phyloP scores from a whole-genome alignment of 92 coral and sea anemone species.

The Epizoanthus fatuus region DNA sequence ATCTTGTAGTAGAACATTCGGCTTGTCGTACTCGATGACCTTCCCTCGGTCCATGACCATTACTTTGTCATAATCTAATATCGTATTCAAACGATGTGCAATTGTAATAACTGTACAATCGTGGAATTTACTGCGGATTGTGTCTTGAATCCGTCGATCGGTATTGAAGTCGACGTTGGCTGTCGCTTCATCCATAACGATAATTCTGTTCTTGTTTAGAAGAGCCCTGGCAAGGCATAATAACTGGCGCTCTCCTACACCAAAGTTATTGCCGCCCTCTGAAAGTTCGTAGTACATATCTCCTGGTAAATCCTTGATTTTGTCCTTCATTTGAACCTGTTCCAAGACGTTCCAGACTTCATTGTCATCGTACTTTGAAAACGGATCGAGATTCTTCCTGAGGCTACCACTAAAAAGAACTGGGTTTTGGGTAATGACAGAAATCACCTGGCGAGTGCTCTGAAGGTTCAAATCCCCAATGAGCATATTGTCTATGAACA shows the following conservation, averaged over 20 bases:
- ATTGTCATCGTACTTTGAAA: slow-evolving; percentile 79
- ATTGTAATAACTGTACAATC: slow-evolving; percentile 93
- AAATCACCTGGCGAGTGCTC: slow-evolving; percentile 87
- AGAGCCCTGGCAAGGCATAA: slow-evolving; percentile 89
- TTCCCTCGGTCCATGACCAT: slow-evolving; percentile 90
- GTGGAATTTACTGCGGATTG: slow-evolving; percentile 82
- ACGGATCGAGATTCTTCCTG: slow-evolving; percentile 87
- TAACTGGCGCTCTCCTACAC: slow-evolving; percentile 92
- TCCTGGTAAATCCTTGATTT: slow-evolving; percentile 78
- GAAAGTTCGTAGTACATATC: slow-evolving; percentile 82
- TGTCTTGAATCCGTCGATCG: slow-evolving; percentile 86
- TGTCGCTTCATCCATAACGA: slow-evolving; percentile 94
- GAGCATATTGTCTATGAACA: slow-evolving; percentile 80
- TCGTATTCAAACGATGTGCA: slow-evolving; percentile 92
- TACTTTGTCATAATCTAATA: slow-evolving; percentile 86
- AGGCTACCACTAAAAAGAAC: slow-evolving; percentile 89
- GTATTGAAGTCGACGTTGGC: slow-evolving; percentile 94
- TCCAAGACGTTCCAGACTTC: slow-evolving; percentile 90
- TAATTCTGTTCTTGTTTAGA: slow-evolving; percentile 86
- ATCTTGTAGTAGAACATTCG: slow-evolving; percentile 71
- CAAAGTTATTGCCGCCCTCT: slow-evolving; percentile 90
- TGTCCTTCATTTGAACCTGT: slow-evolving; percentile 91
- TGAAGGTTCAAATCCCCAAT: slow-evolving; percentile 78
- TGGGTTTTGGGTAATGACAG: slow-evolving; percentile 91
- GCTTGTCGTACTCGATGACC: slow-evolving; percentile 82